Conservation (phyloP, 2,113 vertebrate species). For the Sinocyclocheilus grahami region DNA sequence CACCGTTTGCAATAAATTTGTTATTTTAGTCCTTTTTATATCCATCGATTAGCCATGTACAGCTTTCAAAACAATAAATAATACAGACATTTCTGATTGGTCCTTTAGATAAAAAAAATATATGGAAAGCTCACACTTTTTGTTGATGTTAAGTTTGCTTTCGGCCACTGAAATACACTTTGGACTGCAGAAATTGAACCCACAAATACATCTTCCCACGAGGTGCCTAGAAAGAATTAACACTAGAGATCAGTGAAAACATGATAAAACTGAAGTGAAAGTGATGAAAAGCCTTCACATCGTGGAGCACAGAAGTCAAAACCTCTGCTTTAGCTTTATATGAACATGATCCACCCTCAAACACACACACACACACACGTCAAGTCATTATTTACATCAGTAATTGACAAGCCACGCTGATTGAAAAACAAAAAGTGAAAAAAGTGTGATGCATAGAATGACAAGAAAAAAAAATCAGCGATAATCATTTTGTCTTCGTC, state of each 20-base stretch:
- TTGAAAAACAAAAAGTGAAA: slow-evolving; percentile 50
- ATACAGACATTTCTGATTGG: slow-evolving; percentile 71
- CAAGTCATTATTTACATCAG: slow-evolving; percentile 65
- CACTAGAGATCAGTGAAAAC: slow-evolving; percentile 22
- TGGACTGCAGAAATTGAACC: slow-evolving; percentile 23
- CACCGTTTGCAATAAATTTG: slow-evolving; percentile 61
- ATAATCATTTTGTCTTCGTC: background rate
- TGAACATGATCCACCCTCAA: slow-evolving; percentile 38
- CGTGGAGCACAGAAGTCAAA: background rate
- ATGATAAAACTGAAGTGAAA: background rate
- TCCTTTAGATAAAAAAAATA: slow-evolving; percentile 70
- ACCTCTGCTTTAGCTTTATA: background rate
- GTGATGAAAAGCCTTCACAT: slow-evolving; percentile 17
- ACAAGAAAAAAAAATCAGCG: slow-evolving; percentile 36
- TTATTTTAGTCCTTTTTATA: slow-evolving; percentile 70
- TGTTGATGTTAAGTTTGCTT: background rate
- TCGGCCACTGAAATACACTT: background rate
- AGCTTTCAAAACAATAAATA: slow-evolving; percentile 72
- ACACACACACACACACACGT: slow-evolving; percentile 26
- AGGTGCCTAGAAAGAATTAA: background rate
- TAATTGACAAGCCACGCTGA: slow-evolving; percentile 47
- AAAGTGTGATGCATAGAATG: slow-evolving; percentile 35
- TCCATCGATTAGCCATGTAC: slow-evolving; percentile 56
- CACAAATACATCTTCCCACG: slow-evolving; percentile 9
- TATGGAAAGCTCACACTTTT: slow-evolving; percentile 17